These are phyloP conservation scores for Caenorhabditis doughertyi DNA, from an alignment of 2,888 invertebrate species.

Conservation along the genomic window DNA sequence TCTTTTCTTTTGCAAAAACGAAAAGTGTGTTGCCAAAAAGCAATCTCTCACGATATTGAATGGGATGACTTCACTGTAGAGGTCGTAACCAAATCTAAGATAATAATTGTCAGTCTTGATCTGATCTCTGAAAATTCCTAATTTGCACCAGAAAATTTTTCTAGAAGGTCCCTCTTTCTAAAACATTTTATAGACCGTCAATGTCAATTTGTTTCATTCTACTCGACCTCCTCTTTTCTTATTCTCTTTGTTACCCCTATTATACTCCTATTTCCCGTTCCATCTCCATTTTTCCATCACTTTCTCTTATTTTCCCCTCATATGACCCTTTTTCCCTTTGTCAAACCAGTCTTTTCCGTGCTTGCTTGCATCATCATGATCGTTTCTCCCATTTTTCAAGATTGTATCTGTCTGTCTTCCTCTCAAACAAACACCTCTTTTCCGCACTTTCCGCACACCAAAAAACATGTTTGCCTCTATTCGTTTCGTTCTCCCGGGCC, in stretches of 20 bases:
- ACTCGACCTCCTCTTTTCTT: too few relatives aligned
- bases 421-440: conserved; percentile 52
- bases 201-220: not conserved
- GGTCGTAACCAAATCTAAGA: too few relatives aligned
- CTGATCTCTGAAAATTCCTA: too few relatives aligned
- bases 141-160: too few relatives aligned
- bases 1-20: too few relatives aligned
- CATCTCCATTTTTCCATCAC: conserved; percentile 6
- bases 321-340: conserved; percentile 33
- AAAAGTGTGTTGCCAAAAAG: too few relatives aligned
- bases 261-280: not conserved
- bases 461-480: conserved; percentile 52
- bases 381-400: conserved; percentile 43
- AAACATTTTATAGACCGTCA: not conserved
- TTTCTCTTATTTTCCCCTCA: conserved; percentile 29
- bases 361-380: conserved; percentile 54
- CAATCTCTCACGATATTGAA: too few relatives aligned
- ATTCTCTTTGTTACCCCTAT: conserved; percentile 1
- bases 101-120: too few relatives aligned
- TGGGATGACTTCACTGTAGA: too few relatives aligned
- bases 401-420: conserved; percentile 45
- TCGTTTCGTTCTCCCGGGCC: conserved; percentile 7
- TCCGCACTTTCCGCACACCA: conserved; percentile 29
- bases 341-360: conserved; percentile 37
- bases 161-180: not conserved